A percentile compares a stretch with the other conserved stretches of the same genome.
Evolutionary conservation across 1,140 invertebrate species (phyloP).

Genomic region (Lasioglossum baleicum): DNA sequence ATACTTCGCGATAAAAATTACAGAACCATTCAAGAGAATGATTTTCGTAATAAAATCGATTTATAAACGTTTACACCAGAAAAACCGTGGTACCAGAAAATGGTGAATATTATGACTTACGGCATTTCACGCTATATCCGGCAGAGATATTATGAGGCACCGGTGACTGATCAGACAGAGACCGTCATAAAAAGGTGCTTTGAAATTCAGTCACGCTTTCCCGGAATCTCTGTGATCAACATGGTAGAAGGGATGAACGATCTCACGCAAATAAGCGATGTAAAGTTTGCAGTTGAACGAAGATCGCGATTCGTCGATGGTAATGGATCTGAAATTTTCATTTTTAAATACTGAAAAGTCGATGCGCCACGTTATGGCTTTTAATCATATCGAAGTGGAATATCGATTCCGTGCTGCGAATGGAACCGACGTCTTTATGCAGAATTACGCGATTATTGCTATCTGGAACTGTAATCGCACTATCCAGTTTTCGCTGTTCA

Average conservation of each 20-base stretch:
- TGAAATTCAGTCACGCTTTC: background rate
- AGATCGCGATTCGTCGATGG: background rate
- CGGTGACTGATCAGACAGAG: background rate
- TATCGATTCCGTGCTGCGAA: background rate
- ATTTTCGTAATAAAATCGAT: too few species aligned
- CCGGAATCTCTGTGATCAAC: background rate
- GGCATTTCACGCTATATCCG: too few species aligned
- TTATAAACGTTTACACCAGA: too few species aligned
- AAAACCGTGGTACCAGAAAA: too few species aligned
- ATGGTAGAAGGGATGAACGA: too few species aligned
- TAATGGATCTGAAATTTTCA: conserved; percentile 20
- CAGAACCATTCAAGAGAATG: too few species aligned
- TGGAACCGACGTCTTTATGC: background rate
- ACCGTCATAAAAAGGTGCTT: background rate
- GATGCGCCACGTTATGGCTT: background rate
- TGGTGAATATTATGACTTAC: too few species aligned
- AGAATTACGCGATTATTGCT: background rate
- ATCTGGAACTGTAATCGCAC: background rate
- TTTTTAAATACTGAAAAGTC: conserved; percentile 19
- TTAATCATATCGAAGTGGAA: conserved; percentile 14
- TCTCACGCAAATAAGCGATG: conserved; percentile 1
- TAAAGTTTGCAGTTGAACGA: background rate
- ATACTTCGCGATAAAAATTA: too few species aligned
- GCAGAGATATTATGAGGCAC: background rate
- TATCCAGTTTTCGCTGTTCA: too few species aligned